phyloP scores from a whole-genome alignment of 2,888 invertebrate species.

The Dolomedes plantarius region DNA sequence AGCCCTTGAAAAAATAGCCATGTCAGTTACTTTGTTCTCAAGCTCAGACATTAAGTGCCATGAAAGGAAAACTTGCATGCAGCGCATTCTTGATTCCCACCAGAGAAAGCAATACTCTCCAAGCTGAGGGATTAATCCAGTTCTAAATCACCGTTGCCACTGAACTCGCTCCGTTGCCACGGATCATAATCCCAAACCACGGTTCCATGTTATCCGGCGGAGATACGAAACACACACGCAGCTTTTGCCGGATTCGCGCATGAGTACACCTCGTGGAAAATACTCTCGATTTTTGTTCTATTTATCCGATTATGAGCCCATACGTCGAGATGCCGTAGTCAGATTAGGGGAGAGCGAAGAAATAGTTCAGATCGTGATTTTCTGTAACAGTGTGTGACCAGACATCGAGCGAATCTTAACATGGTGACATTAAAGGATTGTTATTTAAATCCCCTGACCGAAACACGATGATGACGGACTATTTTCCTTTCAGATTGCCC shows the following conservation, averaged over 20 bases:
- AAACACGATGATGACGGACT: neutral
- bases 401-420: neutral
- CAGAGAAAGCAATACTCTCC: neutral
- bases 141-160: neutral
- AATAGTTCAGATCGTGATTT: neutral
- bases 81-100: neutral
- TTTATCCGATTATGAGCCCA: slow-evolving; percentile 12
- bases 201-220: slow-evolving; percentile 20
- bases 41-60: too few species aligned
- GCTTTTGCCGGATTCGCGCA: slow-evolving; percentile 54
- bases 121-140: neutral
- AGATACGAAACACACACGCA: neutral
- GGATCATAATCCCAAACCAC: slow-evolving; percentile 5
- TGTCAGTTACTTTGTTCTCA: too few species aligned
- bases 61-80: too few species aligned
- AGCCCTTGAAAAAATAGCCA: too few species aligned
- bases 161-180: slow-evolving; percentile 15
- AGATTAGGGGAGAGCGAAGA: neutral
- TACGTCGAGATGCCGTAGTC: neutral
- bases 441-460: neutral
- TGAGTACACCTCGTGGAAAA: slow-evolving; percentile 26
- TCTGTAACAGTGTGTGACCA: neutral
- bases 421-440: neutral
- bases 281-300: slow-evolving; percentile 32
- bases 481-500: neutral